A percentile compares a stretch with the other conserved stretches of the same genome.
phyloP scores from a whole-genome alignment of 2,113 vertebrate genomes.

The Leucoraja erinaceus region DNA sequence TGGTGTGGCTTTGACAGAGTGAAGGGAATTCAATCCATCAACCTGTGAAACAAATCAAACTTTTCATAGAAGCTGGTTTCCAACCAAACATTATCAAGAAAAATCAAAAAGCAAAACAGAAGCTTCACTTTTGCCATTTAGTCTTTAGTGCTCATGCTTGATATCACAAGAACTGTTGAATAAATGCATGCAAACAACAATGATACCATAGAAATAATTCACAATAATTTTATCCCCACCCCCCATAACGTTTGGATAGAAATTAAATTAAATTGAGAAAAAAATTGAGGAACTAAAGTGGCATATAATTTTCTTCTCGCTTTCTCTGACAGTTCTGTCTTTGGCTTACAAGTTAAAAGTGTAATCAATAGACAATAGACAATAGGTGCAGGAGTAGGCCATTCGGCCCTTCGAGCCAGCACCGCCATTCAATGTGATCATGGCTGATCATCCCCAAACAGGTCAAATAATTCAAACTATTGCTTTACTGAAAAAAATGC shows the following conservation, averaged over 20 bases:
- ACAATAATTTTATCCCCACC: too few relatives aligned
- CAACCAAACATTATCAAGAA: background rate
- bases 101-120: background rate
- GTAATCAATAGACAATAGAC: too few relatives aligned
- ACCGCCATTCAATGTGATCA: too few relatives aligned
- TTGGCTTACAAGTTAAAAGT: background rate
- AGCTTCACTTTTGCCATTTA: background rate
- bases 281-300: background rate
- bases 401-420: too few relatives aligned
- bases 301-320: background rate
- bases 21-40: constrained; percentile 87
- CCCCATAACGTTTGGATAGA: background rate
- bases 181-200: background rate
- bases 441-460: too few relatives aligned
- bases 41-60: constrained; percentile 55
- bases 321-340: background rate
- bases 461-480: background rate
- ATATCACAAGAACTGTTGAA: background rate
- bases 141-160: background rate
- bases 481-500: background rate
- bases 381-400: too few relatives aligned
- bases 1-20: constrained; percentile 89
- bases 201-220: background rate
- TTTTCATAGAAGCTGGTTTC: background rate
- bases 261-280: background rate